Evolutionary conservation across 2,113 vertebrate genomes (phyloP).

Genomic region (Ramphastos sulfuratus): DNA sequence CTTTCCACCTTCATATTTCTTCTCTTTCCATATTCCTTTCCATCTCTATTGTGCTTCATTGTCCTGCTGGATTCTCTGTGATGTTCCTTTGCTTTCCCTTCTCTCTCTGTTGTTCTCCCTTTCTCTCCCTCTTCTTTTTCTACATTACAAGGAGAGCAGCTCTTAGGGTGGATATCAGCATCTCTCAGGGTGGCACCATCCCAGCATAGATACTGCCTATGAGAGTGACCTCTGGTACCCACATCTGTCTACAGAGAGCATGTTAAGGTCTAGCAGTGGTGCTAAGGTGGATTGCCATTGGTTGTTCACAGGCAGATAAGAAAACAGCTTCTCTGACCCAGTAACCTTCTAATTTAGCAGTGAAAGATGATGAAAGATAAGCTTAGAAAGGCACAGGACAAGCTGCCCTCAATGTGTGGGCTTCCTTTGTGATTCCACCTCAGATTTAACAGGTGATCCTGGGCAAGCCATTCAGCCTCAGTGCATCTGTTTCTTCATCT

Average conservation of each 20-base stretch:
- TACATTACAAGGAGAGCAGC: neutral
- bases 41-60: neutral
- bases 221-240: neutral
- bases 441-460: neutral
- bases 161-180: neutral
- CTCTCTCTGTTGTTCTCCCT: neutral
- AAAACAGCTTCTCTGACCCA: neutral
- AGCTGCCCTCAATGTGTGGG: neutral
- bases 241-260: no score
- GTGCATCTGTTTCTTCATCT: neutral
- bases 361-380: neutral
- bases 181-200: neutral
- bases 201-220: neutral
- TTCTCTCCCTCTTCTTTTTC: neutral
- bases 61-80: neutral
- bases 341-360: neutral
- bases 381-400: neutral
- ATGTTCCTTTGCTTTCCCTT: neutral
- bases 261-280: neutral
- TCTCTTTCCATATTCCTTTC: neutral
- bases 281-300: neutral
- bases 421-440: neutral
- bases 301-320: neutral
- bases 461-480: neutral
- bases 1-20: neutral